Evolutionary conservation across 2,888 invertebrate genomes (phyloP).

Genomic region (Acronicta psi): DNA sequence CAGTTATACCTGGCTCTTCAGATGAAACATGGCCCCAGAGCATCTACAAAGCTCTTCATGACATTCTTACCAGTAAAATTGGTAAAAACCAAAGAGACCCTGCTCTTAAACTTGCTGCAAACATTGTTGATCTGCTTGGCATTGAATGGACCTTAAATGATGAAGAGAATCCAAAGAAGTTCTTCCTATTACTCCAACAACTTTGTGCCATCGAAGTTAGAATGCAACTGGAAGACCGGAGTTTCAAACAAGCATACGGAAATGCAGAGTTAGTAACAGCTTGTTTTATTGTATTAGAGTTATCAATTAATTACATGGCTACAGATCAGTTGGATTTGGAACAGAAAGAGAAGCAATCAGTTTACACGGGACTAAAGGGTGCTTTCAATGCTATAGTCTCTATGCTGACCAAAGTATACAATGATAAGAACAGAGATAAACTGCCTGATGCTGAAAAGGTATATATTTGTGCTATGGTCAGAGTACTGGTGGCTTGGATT

Average conservation of each 20-base stretch:
- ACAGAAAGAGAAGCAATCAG: constrained; percentile 96
- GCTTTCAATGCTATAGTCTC: constrained; percentile 95
- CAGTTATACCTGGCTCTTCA: constrained; percentile 90
- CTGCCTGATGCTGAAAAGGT: constrained; percentile 92
- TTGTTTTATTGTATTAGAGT: constrained; percentile 94
- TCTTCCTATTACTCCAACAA: constrained; percentile 94
- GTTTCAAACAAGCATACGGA: constrained; percentile 93
- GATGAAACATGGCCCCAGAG: constrained; percentile 95
- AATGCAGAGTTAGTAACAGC: constrained; percentile 94
- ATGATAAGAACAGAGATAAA: constrained; percentile 92
- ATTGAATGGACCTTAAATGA: constrained; percentile 95
- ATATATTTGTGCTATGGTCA: constrained; percentile 95
- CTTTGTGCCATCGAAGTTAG: constrained; percentile 97
- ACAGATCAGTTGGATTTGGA: constrained; percentile 95
- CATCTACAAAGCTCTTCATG: constrained; percentile 94
- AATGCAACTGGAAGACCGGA: constrained; percentile 97
- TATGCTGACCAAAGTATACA: constrained; percentile 92
- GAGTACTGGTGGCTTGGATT: constrained; percentile 96
- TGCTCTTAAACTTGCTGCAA: constrained; percentile 94
- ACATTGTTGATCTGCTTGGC: constrained; percentile 94
- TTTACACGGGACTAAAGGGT: constrained; percentile 96
- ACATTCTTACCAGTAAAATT: constrained; percentile 95
- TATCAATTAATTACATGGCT: constrained; percentile 94
- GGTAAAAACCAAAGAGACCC: constrained; percentile 96
- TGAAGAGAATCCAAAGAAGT: constrained; percentile 94